Percentiles rank a stretch among this genome's conserved stretches.
phyloP scores from a whole-genome alignment of 2,888 invertebrate genomes.

The Melinaea marsaeus region DNA sequence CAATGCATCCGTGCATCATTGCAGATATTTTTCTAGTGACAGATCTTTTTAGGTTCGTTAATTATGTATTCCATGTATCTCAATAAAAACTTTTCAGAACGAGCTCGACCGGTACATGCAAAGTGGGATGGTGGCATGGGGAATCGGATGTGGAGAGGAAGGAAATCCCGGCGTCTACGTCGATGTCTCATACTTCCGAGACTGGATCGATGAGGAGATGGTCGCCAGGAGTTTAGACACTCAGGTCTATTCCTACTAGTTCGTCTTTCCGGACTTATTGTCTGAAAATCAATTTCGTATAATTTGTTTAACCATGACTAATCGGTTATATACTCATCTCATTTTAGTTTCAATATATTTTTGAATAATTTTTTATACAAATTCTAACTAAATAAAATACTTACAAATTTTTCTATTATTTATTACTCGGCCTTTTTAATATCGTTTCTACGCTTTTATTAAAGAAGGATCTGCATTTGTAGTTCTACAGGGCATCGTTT shows the following conservation, averaged over 20 bases:
- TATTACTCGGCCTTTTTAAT: background rate
- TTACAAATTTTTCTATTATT: background rate
- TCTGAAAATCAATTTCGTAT: background rate
- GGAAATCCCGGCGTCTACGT: constrained; percentile 19
- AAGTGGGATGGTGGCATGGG: constrained; percentile 84
- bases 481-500: no score
- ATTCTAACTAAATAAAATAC: background rate
- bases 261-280: background rate
- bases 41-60: no score
- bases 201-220: constrained; percentile 24
- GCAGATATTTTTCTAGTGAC: no score
- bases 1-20: no score
- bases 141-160: constrained; percentile 57
- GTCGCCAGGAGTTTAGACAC: constrained; percentile 15
- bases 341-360: background rate
- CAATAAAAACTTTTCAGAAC: constrained; percentile 25
- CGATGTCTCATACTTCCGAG: constrained; percentile 14
- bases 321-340: background rate
- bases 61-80: background rate
- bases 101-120: constrained; percentile 36
- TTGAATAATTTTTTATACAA: background rate
- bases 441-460: no score
- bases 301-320: background rate
- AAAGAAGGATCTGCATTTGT: no score
- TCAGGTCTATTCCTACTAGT: constrained; percentile 8